phyloP scores from a whole-genome alignment of 2,113 vertebrate genomes.

The Opisthocomus hoazin region DNA sequence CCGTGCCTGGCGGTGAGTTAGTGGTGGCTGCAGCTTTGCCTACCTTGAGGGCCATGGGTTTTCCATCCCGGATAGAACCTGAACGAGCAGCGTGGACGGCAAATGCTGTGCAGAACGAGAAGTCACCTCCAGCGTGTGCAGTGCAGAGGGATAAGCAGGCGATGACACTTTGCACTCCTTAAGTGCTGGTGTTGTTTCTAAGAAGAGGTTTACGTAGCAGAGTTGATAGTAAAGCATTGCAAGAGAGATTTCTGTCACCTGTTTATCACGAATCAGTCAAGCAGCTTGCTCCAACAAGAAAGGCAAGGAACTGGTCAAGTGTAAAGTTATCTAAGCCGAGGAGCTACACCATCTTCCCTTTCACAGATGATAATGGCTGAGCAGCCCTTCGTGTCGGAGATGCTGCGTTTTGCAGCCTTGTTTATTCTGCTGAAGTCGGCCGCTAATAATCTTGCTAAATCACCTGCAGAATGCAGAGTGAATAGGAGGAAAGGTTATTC shows the following conservation, averaged over 20 bases:
- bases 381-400: rapidly evolving
- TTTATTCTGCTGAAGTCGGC: not conserved
- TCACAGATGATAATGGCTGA: not conserved
- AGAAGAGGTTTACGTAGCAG: not conserved
- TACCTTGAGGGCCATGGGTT: not conserved
- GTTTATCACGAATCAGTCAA: not conserved
- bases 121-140: not conserved
- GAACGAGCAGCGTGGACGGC: not conserved
- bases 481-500: not conserved
- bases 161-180: not conserved
- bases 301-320: slow-evolving; percentile 12
- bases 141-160: not conserved
- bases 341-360: not conserved
- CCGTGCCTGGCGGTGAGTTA: rapidly evolving
- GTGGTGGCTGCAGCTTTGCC: not conserved
- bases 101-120: rapidly evolving
- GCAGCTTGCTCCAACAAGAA: not conserved
- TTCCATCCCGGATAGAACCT: not conserved
- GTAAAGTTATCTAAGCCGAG: not conserved
- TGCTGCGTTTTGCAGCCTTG: rapidly evolving
- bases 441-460: not conserved
- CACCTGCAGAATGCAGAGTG: not conserved
- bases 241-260: not conserved
- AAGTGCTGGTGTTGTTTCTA: not conserved
- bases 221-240: not conserved